Evolutionary conservation across 2,888 invertebrate species (phyloP).

Genomic region (Drosophila siamana): DNA sequence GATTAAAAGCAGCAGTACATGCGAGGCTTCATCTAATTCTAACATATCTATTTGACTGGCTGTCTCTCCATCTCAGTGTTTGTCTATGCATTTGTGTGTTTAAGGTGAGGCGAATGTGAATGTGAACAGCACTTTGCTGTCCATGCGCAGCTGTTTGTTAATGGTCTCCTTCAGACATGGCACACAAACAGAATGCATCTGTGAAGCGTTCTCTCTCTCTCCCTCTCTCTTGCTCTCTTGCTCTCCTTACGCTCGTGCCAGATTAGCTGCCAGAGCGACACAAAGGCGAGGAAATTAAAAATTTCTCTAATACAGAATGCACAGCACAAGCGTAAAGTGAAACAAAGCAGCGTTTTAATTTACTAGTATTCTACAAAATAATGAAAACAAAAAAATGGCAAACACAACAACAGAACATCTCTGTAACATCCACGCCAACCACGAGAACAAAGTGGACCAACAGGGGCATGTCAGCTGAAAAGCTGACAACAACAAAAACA

Average conservation of each 20-base stretch:
- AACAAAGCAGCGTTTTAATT: slow-evolving; percentile 76
- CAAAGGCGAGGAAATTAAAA: slow-evolving; percentile 71
- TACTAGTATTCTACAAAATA: slow-evolving; percentile 44
- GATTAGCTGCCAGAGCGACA: slow-evolving; percentile 62
- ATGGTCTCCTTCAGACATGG: slow-evolving; percentile 51
- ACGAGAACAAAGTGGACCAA: slow-evolving; percentile 39
- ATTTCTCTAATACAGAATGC: slow-evolving; percentile 56
- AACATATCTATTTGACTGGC: slow-evolving; percentile 7
- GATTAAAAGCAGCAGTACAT: slow-evolving; percentile 71
- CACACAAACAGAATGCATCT: slow-evolving; percentile 28
- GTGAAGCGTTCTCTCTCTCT: slow-evolving; percentile 25
- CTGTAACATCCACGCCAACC: slow-evolving; percentile 12
- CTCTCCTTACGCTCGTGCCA: slow-evolving; percentile 36
- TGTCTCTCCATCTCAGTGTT: slow-evolving; percentile 3
- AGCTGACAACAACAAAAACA: slow-evolving; percentile 6
- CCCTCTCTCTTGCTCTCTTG: too few species aligned
- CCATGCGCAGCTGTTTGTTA: slow-evolving; percentile 59
- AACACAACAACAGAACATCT: slow-evolving; percentile 7
- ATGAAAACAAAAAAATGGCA: slow-evolving; percentile 25
- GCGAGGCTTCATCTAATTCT: slow-evolving; percentile 13
- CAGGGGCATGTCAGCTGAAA: slow-evolving; percentile 21
- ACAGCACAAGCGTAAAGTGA: slow-evolving; percentile 56
- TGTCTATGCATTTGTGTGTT: slow-evolving; percentile 23
- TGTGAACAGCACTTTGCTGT: slow-evolving; percentile 58
- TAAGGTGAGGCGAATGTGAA: slow-evolving; percentile 57